These are phyloP conservation scores for Tribolium freemani DNA, from an alignment of 2,888 invertebrate genomes.

Conservation along the genomic window DNA sequence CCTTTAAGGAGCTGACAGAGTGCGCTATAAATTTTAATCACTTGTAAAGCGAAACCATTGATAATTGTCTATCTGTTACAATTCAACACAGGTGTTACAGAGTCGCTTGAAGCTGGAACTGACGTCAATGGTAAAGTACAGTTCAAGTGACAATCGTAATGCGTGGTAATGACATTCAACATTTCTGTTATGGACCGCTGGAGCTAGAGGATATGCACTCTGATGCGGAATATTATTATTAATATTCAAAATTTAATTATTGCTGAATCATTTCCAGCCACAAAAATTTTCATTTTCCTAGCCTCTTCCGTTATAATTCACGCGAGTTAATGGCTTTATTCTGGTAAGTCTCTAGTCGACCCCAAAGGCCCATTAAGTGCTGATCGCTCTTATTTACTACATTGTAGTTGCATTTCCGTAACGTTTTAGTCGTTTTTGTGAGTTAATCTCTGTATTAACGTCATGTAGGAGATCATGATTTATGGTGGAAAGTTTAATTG, in stretches of 20 bases:
- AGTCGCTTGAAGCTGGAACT: not conserved
- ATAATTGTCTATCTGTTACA: not conserved
- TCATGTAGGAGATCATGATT: not conserved
- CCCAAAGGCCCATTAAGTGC: not conserved
- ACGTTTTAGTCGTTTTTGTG: not conserved
- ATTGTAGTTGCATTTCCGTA: not conserved
- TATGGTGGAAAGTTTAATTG: not conserved
- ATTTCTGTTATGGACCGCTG: not conserved
- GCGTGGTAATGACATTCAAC: constrained; percentile 24
- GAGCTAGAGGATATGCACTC: not conserved
- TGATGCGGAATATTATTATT: not conserved
- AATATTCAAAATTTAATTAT: too few species aligned
- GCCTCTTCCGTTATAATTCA: not conserved
- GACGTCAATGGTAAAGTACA: not conserved
- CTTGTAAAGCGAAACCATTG: not conserved
- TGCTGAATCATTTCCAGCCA: too few species aligned
- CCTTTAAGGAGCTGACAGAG: too few species aligned
- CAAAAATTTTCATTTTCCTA: not conserved
- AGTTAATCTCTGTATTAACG: not conserved
- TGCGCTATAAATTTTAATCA: not conserved
- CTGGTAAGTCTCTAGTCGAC: not conserved
- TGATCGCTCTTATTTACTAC: not conserved
- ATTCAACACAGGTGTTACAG: not conserved
- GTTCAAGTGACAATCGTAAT: not conserved
- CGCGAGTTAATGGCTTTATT: not conserved